Percentiles rank a stretch among this genome's conserved stretches.
phyloP scores from a whole-genome alignment of 2,113 vertebrate species.

The Haemorhous mexicanus region DNA sequence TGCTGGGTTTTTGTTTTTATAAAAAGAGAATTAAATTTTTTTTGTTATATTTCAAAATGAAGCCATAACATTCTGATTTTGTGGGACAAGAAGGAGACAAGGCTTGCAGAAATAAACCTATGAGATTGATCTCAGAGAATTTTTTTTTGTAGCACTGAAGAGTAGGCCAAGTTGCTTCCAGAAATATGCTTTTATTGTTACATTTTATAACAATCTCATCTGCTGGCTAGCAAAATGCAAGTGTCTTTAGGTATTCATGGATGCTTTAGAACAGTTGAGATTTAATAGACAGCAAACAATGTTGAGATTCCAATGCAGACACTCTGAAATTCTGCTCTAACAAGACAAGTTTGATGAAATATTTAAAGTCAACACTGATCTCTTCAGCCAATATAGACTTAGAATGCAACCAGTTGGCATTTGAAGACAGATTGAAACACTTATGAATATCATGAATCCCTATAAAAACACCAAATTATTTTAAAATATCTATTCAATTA shows the following conservation, averaged over 20 bases:
- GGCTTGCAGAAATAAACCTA: neutral
- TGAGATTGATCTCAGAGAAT: neutral
- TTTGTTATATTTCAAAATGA: neutral
- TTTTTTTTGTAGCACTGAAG: neutral
- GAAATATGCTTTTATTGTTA: neutral
- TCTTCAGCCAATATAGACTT: neutral
- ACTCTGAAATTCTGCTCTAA: neutral
- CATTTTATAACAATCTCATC: neutral
- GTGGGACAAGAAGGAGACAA: neutral
- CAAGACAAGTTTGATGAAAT: neutral
- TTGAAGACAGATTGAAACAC: neutral
- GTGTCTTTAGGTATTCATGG: neutral
- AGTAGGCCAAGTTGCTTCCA: neutral
- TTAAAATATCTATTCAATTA: neutral
- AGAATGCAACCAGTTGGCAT: neutral
- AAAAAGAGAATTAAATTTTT: neutral
- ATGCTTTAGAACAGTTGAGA: neutral
- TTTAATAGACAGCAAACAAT: neutral
- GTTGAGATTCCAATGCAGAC: neutral
- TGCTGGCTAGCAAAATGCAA: neutral
- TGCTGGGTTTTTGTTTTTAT: neutral
- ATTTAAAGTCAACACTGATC: neutral
- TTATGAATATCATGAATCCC: neutral
- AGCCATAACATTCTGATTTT: neutral
- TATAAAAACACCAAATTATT: neutral